Base-by-base conservation (phyloP, 2,888 invertebrate genomes). In the Tinea semifulvella region DNA sequence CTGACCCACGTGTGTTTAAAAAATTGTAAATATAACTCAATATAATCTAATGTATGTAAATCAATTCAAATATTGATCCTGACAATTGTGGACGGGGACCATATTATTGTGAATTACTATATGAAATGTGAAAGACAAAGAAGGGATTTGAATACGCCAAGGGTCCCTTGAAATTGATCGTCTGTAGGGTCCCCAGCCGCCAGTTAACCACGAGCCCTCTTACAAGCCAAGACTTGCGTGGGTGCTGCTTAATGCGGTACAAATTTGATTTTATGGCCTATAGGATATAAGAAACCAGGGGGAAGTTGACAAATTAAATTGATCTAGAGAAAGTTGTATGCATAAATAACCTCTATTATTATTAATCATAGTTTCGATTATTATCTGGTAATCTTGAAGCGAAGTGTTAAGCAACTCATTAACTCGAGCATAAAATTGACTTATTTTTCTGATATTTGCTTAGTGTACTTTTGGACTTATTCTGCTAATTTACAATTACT, bases 131-230 rank as follows among this genome's bases (percentile, higher is more conserved):
- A 67, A 70, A 77, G 72, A 77, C 75, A 79, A 76, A 73, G 70
- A 69, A 69, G 72, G 72, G 72, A 77, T 79, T 77, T 76, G 74
- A 75, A 75, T 73, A 67, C 68, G 67, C 60, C 61, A 66, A 68
- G 67, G 74, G 69, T 60, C 61, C 68, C 71, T 74, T 76, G 75
- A 75, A 80, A 80, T 77, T 77, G 79, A 77, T 79, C 79, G 74
- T 56, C 57, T 57, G 57, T 57, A 64, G 54, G 55, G 63, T 69
- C 75, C 76, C 76, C 71, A 66, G 66, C 58, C 63, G 66, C 67
- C 70, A 73, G 72, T 76, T 76, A 71, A 69, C 74, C 69, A 13
- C 43, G 65, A 65, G 56, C 71, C 68, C 69, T 61, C 13, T 14
- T 40, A 40, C 40, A 36, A 18, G 36, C 36, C 18, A 18, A 36